phyloP scores from a whole-genome alignment of 23 tunicate species.

The Clavelina lepadiformis region DNA sequence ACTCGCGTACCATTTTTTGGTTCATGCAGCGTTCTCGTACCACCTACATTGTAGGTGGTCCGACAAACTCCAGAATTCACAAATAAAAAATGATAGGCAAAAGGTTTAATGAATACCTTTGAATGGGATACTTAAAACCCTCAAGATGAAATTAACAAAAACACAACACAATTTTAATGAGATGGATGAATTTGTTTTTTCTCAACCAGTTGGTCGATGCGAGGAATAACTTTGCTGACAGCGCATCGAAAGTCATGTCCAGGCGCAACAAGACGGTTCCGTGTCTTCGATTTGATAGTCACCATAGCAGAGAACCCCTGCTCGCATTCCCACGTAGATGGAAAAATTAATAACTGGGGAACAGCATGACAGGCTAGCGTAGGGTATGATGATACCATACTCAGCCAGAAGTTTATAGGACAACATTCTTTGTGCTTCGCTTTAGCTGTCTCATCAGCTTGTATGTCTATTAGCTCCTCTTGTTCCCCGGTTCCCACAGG shows the following conservation, averaged over 20 bases:
- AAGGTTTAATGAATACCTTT: slow-evolving; percentile 21
- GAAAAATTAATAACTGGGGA: slow-evolving; percentile 49
- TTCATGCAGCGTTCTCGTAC: slow-evolving; percentile 45
- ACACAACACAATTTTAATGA: slow-evolving; percentile 42
- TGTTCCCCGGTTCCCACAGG: slow-evolving; percentile 59
- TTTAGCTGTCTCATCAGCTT: slow-evolving; percentile 62
- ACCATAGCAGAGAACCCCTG: slow-evolving; percentile 51
- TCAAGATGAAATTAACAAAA: slow-evolving; percentile 22
- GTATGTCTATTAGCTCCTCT: slow-evolving; percentile 53
- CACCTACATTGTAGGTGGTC: too few species aligned
- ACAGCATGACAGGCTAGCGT: slow-evolving; percentile 48
- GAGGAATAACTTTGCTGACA: slow-evolving; percentile 58
- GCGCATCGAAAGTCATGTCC: slow-evolving; percentile 68
- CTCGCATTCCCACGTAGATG: slow-evolving; percentile 62
- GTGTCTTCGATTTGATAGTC: slow-evolving; percentile 47
- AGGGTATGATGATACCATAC: slow-evolving; percentile 38
- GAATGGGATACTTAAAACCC: slow-evolving; percentile 16
- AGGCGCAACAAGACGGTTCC: slow-evolving; percentile 50
- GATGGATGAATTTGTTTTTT: slow-evolving; percentile 60
- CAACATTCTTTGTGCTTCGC: slow-evolving; percentile 44
- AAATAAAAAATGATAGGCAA: slow-evolving; percentile 6
- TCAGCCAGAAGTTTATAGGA: slow-evolving; percentile 70
- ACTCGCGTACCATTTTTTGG: slow-evolving; percentile 45
- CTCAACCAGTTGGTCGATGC: slow-evolving; percentile 54
- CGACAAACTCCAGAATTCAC: slow-evolving; percentile 20